Evolutionary conservation across 2,797 vertebrate species (phyloP).

Genomic region (Paedocypris micromegethes): DNA sequence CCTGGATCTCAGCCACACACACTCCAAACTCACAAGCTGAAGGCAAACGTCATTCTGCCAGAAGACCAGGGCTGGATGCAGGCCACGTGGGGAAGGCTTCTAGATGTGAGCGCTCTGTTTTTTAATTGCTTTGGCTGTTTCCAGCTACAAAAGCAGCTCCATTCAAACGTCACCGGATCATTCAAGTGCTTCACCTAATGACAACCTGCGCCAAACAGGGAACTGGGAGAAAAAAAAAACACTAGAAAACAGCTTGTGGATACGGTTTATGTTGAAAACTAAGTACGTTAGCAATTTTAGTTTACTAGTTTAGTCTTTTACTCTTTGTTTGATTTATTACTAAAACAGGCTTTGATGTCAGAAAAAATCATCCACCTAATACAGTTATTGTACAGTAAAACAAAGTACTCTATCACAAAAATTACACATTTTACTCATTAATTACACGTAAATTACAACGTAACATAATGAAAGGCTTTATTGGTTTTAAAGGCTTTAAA

Average conservation of each 20-base stretch:
- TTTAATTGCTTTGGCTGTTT: constrained; percentile 37
- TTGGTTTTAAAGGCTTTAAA: no score
- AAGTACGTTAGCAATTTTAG: no score
- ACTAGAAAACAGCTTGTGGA: neutral
- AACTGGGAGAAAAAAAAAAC: neutral
- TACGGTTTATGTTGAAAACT: neutral
- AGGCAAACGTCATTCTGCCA: constrained; percentile 5
- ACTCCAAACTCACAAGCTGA: constrained; percentile 1
- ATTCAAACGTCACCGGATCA: constrained; percentile 13
- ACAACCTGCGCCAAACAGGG: constrained; percentile 1
- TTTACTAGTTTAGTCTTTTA: no score
- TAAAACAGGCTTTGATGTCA: no score
- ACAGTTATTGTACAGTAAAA: no score
- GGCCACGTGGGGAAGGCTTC: constrained; percentile 10
- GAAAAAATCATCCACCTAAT: no score
- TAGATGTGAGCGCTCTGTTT: constrained; percentile 22
- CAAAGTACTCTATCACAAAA: no score
- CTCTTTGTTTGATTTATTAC: no score
- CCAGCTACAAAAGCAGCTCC: constrained; percentile 21
- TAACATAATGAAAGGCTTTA: no score
- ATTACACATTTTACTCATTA: no score
- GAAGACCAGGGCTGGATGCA: constrained; percentile 12
- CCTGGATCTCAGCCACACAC: constrained; percentile 5
- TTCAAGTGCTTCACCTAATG: constrained; percentile 19
- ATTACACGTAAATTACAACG: no score